Base-by-base conservation (phyloP, 2,888 invertebrate species). In the Oligia fasciuncula region DNA sequence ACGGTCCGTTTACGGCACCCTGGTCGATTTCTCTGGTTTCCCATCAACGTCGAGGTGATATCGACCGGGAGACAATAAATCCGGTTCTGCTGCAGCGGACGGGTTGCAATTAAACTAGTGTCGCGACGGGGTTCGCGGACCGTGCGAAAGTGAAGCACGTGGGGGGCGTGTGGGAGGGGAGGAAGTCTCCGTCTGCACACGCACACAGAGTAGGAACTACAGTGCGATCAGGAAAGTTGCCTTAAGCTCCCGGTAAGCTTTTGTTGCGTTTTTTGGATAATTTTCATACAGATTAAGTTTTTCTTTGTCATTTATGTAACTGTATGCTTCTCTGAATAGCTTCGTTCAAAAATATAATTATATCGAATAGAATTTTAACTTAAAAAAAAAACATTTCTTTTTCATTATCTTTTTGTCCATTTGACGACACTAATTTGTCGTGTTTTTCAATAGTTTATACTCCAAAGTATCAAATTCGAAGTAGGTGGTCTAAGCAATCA, bases 81-180 rank as follows among this genome's bases (percentile, higher is more conserved):
- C 96, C 96, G 96, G 96, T 96, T 95, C 89, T 91, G 91, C 92
- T 94, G 95, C 95, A 94, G 94, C 94, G 91, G 91, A 91, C 92
- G 93, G 93, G 92, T 93, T 95, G 96, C 96, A 96, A 96, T 96
- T 96, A 96, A 95, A 95, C 94, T 95, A 95, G 96, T 96, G 96
- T 96, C 96, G 96, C 96, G 95, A 91, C 95, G 93, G 93, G 94
- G 95, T 94, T 94, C 95, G 95, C 95, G 93, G 92, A 92, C 94
- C 94, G 94, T 96, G 96, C 96, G 96, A 96, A 96, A 96, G 96
- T 96, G 96, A 96, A 94, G 95, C 94, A 91, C 90, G 90, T 91
- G 91, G 89, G 88, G 90, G 81, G 80, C 79, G 69, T 85, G 73
- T 13, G 78, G 68, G 77, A 79, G 87, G 89, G 88, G 84, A 29